Evolutionary conservation across 2,888 invertebrate species (phyloP).

Genomic region (Hermodice carunculata): DNA sequence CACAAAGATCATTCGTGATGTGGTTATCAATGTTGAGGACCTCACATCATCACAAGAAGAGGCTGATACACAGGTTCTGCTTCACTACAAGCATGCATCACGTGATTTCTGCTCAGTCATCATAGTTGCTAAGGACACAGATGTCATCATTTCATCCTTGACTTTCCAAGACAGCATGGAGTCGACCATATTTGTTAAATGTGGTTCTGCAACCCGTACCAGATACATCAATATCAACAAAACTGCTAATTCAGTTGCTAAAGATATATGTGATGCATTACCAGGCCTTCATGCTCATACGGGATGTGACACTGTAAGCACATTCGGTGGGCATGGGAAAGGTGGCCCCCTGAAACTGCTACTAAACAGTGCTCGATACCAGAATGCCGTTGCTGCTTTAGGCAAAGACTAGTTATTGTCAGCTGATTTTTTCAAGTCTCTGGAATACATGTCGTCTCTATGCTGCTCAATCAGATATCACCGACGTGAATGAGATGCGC

Average conservation of each 20-base stretch:
- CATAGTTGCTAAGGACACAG: constrained; percentile 34
- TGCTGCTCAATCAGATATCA: not conserved
- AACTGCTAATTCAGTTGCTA: constrained; percentile 20
- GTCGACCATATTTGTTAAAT: too few relatives aligned
- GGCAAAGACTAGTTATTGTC: too few relatives aligned
- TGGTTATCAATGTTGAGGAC: too few relatives aligned
- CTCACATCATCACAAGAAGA: constrained; percentile 34
- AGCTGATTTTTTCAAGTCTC: too few relatives aligned
- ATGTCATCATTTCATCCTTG: constrained; percentile 30
- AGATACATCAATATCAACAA: constrained; percentile 20
- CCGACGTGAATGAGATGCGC: constrained; percentile 26
- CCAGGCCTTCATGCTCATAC: constrained; percentile 34
- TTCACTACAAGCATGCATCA: constrained; percentile 30
- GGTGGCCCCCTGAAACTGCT: constrained; percentile 26
- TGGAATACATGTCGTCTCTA: constrained; percentile 22
- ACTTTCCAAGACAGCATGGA: constrained; percentile 15
- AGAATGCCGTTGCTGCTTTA: too few relatives aligned
- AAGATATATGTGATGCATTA: constrained; percentile 24
- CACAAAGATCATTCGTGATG: constrained; percentile 24
- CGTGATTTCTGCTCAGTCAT: too few relatives aligned
- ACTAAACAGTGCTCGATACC: not conserved
- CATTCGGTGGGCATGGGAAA: constrained; percentile 32
- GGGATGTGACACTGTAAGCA: constrained; percentile 36
- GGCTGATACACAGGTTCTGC: constrained; percentile 35
- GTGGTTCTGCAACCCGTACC: too few relatives aligned